These are phyloP conservation scores for Dicranocentrus wangi DNA, from an alignment of 2,888 invertebrate genomes.

Conservation along the genomic window DNA sequence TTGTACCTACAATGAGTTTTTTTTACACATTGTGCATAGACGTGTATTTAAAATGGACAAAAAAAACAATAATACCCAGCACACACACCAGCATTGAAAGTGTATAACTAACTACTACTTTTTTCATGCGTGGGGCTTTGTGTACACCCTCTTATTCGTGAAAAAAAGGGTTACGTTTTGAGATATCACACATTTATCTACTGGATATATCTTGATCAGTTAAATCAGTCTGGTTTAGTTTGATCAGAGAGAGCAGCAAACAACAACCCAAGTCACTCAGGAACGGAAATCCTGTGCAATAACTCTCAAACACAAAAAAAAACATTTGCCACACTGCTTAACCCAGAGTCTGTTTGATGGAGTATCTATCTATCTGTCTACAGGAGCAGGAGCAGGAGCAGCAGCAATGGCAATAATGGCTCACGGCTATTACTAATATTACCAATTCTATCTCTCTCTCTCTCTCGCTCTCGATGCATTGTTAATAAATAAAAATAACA, in stretches of 20 bases:
- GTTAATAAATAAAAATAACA: not conserved
- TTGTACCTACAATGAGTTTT: no score
- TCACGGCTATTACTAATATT: slow-evolving; percentile 31
- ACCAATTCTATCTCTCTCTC: slow-evolving; percentile 36
- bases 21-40: no score
- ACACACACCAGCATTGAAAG: no score
- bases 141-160: not conserved
- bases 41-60: no score
- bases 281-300: slow-evolving; percentile 73
- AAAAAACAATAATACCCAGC: not conserved
- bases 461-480: slow-evolving; percentile 9
- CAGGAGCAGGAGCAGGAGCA: no score
- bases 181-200: slow-evolving; percentile 68
- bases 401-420: no score
- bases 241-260: slow-evolving; percentile 33
- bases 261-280: slow-evolving; percentile 57
- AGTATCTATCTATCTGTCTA: no score
- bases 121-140: no score
- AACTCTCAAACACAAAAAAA: slow-evolving; percentile 61
- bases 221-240: slow-evolving; percentile 61
- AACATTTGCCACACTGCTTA: slow-evolving; percentile 26
- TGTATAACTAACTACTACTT: no score
- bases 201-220: slow-evolving; percentile 73
- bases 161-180: not conserved
- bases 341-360: no score